Base-by-base conservation (phyloP, 2,888 invertebrate species). In the Dione vanillae region DNA sequence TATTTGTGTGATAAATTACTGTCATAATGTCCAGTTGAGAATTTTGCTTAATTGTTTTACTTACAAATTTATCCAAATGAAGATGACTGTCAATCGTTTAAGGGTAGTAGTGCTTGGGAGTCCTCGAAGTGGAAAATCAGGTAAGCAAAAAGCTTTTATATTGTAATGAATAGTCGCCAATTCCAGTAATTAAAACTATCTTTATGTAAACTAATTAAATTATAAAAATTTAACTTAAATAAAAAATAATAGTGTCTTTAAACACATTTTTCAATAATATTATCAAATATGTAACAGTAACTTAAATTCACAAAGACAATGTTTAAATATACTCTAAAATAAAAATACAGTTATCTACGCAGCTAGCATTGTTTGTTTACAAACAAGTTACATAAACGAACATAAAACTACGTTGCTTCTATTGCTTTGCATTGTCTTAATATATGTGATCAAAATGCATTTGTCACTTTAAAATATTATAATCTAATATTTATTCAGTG, bases 31-130 rank as follows among this genome's bases (percentile, higher is more conserved):
- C 84, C 70, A 72, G 75, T 79, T 90, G 81, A 86, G 80, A 72
- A 81, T 81, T 85, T 83, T 79, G 75, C 82, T 77, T 62, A 71
- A 65, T 75, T 68, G 77, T 78, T 77, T 65, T 49, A 76, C 83
- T 81, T 79, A 71, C 74, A 83, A 88, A 85, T 79, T 87, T 83
- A 80, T 84, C 88, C 91, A 90, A 89, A 93, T 93, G 93, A 93
- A 93, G 92, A 96, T 96, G 96, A 96, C 96, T 93, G 95, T 96
- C 87, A 96, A 95, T 92, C 95, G 96, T 89, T 96, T 96, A 91
- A 95, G 96, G 94, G 96, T 96, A 89, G 96, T 96, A 92, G 96
- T 96, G 87, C 94, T 96, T 86, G 96, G 96, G 83, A 95, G 96
- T 87, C 94, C 96, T 82, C 94, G 95, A 84, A 96, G 96, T 86